Evolutionary conservation across 2,888 invertebrate species (phyloP).

Genomic region (Luperina testacea): DNA sequence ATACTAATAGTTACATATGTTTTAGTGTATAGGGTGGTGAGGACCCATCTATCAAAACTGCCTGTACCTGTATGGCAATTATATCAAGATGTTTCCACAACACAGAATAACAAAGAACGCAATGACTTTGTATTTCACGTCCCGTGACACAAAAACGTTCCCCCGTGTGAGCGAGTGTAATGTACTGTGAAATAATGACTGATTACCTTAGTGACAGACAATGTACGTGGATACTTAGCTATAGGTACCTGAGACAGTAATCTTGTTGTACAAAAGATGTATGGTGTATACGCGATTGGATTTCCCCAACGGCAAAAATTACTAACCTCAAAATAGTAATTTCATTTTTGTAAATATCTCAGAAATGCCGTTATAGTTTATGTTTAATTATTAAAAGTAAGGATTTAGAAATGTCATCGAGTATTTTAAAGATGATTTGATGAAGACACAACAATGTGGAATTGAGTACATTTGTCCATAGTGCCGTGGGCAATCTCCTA

Average conservation of each 20-base stretch:
- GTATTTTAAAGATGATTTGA: neutral
- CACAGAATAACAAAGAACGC: constrained; percentile 38
- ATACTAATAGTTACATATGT: neutral
- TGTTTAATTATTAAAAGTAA: neutral
- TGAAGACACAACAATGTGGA: neutral
- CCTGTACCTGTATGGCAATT: neutral
- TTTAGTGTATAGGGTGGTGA: neutral
- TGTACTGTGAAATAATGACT: constrained; percentile 81
- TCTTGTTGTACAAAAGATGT: neutral
- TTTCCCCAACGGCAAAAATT: neutral
- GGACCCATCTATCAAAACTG: neutral
- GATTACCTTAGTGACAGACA: constrained; percentile 64
- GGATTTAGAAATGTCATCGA: neutral
- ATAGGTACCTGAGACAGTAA: neutral
- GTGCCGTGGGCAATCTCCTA: neutral
- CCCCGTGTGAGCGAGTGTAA: constrained; percentile 68
- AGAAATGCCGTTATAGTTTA: neutral
- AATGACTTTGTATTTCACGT: constrained; percentile 55
- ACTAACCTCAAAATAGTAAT: neutral
- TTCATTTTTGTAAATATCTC: neutral
- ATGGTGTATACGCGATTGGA: neutral
- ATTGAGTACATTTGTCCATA: neutral
- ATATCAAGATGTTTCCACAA: constrained; percentile 11
- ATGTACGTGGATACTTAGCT: constrained; percentile 2
- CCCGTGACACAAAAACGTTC: constrained; percentile 54